Percentiles rank a stretch among this genome's conserved stretches.
Evolutionary conservation across 2,888 invertebrate species (phyloP).

Genomic region (Deroplatys truncata): DNA sequence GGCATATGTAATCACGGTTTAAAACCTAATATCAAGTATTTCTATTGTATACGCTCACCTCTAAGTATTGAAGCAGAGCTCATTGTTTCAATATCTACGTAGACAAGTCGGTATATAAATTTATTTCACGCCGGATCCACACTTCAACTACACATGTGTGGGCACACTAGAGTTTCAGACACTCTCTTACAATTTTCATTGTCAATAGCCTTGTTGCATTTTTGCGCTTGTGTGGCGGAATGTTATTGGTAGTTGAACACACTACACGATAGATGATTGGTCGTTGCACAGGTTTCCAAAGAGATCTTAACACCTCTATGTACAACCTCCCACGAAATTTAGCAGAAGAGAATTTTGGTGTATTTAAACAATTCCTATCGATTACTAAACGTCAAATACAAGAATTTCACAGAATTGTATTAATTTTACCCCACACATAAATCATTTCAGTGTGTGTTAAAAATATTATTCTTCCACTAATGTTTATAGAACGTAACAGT

Average conservation of each 20-base stretch:
- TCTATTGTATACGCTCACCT: background rate
- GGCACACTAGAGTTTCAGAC: background rate
- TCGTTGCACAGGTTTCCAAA: background rate
- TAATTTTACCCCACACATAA: no score
- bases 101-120: background rate
- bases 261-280: constrained; percentile 19
- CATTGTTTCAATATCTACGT: background rate
- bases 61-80: background rate
- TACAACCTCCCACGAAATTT: no score
- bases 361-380: no score
- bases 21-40: background rate
- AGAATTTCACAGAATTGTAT: no score
- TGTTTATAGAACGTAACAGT: no score
- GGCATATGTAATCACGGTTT: background rate
- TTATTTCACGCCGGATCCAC: background rate
- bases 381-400: no score
- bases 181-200: background rate
- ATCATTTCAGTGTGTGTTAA: no score
- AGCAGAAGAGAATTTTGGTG: no score
- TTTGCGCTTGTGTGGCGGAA: constrained; percentile 25
- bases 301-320: background rate
- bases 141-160: background rate
- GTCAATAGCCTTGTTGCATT: constrained; percentile 1
- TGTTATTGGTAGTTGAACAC: constrained; percentile 17
- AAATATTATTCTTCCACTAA: no score